A percentile compares a stretch with the other conserved stretches of the same genome.
phyloP scores from a whole-genome alignment of 2,113 vertebrate species.

The Ammodytes marinus region DNA sequence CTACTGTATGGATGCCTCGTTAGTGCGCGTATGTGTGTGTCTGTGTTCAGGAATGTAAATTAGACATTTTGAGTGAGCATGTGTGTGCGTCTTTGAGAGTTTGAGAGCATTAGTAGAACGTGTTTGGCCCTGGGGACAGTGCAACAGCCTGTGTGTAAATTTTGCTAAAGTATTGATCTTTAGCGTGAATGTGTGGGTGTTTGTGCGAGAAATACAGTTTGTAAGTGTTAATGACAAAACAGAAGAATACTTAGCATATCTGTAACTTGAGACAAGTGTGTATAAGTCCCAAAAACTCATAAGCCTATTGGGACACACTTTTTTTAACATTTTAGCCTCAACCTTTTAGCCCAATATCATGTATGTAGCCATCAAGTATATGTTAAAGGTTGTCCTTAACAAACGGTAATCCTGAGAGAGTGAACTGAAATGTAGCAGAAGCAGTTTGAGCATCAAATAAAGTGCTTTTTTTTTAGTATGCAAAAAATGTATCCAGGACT shows the following conservation, averaged over 20 bases:
- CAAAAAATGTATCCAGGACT: constrained; percentile 11
- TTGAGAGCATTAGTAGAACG: constrained; percentile 27
- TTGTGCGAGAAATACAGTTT: background rate
- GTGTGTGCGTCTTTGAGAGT: background rate
- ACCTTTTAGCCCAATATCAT: background rate
- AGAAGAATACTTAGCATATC: background rate
- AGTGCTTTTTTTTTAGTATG: background rate
- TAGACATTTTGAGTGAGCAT: constrained; percentile 17
- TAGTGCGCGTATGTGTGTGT: constrained; percentile 1
- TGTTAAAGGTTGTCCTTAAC: background rate
- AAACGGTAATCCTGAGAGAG: background rate
- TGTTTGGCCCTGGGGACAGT: constrained; percentile 10
- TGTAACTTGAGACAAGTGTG: too few species aligned
- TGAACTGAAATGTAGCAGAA: background rate
- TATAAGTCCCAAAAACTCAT: too few species aligned
- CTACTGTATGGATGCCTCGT: constrained; percentile 20
- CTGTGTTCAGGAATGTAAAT: constrained; percentile 16
- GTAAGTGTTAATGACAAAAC: constrained; percentile 25
- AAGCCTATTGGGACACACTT: background rate
- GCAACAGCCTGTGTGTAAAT: constrained; percentile 48
- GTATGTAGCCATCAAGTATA: background rate
- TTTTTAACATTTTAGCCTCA: too few species aligned
- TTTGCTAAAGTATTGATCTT: constrained; percentile 9
- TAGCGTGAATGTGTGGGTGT: constrained; percentile 23
- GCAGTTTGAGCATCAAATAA: background rate